Percentiles rank a stretch among this genome's conserved stretches.
Evolutionary conservation across 2,888 invertebrate genomes (phyloP).

Genomic region (Drosophila kanekoi): DNA sequence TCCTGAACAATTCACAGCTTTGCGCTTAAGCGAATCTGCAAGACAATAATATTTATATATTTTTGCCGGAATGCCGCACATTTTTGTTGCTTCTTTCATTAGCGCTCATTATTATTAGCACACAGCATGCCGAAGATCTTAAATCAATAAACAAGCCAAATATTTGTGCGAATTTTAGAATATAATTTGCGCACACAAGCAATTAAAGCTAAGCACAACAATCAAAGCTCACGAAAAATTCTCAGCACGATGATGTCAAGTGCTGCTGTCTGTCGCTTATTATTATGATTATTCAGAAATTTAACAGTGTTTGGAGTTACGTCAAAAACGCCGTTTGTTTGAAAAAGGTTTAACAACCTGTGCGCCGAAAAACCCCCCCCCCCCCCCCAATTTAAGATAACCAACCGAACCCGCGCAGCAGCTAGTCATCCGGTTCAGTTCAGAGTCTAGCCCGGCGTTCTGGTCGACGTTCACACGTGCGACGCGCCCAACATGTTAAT

Average conservation of each 20-base stretch:
- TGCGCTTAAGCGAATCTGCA: slow-evolving; percentile 33
- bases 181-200: slow-evolving; percentile 47
- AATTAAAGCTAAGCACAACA: slow-evolving; percentile 44
- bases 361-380: slow-evolving; percentile 11
- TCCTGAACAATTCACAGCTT: slow-evolving; percentile 33
- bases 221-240: slow-evolving; percentile 21
- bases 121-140: slow-evolving; percentile 33
- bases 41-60: neutral
- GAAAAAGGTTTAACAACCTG: slow-evolving; percentile 54
- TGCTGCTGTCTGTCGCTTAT: slow-evolving; percentile 14
- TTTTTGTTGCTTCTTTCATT: slow-evolving; percentile 17
- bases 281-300: slow-evolving; percentile 34
- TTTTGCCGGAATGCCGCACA: slow-evolving; percentile 9
- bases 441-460: slow-evolving; percentile 1
- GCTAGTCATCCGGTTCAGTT: slow-evolving; percentile 48
- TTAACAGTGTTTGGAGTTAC: slow-evolving; percentile 13
- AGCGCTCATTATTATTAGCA: slow-evolving; percentile 29
- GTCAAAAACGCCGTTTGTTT: slow-evolving; percentile 28
- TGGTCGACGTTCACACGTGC: slow-evolving; percentile 26
- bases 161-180: slow-evolving; percentile 47
- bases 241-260: slow-evolving; percentile 63
- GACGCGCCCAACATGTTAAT: slow-evolving; percentile 6
- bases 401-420: neutral
- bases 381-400: no score
- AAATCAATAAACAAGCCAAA: slow-evolving; percentile 50